These are phyloP conservation scores for Spermophilus dauricus DNA, from an alignment of 2,113 vertebrate species.

Conservation along the genomic window DNA sequence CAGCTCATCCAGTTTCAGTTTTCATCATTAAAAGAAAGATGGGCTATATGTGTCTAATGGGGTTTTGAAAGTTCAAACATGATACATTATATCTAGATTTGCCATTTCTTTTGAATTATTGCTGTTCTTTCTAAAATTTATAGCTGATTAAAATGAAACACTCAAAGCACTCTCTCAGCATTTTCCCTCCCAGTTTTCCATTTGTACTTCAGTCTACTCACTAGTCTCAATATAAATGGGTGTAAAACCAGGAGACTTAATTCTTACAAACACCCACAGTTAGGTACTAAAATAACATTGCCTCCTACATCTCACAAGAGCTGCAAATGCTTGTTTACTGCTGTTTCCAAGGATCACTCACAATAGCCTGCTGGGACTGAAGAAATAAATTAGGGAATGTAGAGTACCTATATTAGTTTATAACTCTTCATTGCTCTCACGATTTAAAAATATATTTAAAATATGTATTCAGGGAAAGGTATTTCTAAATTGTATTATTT, in stretches of 20 bases:
- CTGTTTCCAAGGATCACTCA: conserved; percentile 71
- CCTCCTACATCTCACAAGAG: conserved; percentile 82
- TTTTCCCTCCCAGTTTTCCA: not conserved
- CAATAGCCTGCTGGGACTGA: not conserved
- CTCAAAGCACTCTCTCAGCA: not conserved
- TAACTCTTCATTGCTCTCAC: not conserved
- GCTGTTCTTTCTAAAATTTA: not conserved
- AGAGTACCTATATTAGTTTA: conserved; percentile 71
- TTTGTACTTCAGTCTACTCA: conserved; percentile 77
- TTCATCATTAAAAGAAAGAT: not conserved
- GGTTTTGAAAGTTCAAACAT: not conserved
- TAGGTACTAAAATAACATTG: conserved; percentile 80
- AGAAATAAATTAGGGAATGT: conserved; percentile 76
- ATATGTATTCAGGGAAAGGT: not conserved
- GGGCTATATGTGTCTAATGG: not conserved
- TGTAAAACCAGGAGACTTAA: conserved; percentile 78
- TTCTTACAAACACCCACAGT: conserved; percentile 82
- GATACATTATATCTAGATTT: not conserved
- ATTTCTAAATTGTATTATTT: conserved; percentile 45
- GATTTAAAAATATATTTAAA: conserved; percentile 39
- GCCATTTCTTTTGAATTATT: not conserved
- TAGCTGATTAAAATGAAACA: not conserved
- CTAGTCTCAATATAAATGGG: conserved; percentile 82
- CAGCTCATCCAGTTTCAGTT: not conserved
- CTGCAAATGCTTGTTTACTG: conserved; percentile 80